Evolutionary conservation across 2,888 invertebrate genomes (phyloP).

Genomic region (Exephanes ischioxanthus): DNA sequence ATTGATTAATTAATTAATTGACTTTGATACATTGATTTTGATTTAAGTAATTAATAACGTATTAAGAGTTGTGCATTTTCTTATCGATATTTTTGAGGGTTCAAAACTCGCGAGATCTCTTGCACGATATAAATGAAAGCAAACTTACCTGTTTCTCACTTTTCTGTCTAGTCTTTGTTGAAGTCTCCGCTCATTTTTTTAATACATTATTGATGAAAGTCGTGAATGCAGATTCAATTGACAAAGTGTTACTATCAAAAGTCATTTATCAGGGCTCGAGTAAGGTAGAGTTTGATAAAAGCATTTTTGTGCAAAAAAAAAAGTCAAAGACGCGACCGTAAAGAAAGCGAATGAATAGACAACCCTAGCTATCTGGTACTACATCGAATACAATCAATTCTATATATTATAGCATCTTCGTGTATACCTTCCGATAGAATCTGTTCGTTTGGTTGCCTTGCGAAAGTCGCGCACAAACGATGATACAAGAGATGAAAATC

Average conservation of each 20-base stretch:
- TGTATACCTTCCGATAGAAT: conserved; percentile 10
- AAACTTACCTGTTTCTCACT: neutral
- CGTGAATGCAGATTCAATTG: neutral
- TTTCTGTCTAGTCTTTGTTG: neutral
- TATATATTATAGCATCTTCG: conserved; percentile 28
- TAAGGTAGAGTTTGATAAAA: neutral
- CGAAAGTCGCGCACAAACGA: conserved; percentile 19
- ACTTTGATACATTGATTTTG: too few relatives aligned
- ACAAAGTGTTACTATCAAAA: neutral
- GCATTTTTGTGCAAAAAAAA: conserved; percentile 8
- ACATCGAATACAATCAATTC: conserved; percentile 41
- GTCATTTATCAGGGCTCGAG: conserved; percentile 7
- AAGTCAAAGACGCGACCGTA: neutral
- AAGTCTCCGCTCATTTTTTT: neutral
- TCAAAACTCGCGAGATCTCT: neutral
- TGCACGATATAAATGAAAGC: neutral
- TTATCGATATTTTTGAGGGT: neutral
- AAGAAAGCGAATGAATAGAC: neutral
- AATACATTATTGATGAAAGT: neutral
- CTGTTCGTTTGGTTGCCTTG: conserved; percentile 1
- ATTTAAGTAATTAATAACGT: neutral
- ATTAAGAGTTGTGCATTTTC: neutral
- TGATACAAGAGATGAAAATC: conserved; percentile 5
- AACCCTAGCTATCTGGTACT: neutral
- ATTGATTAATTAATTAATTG: neutral